phyloP scores from a whole-genome alignment of 2,888 invertebrate species.

The Pristionchus mayeri region DNA sequence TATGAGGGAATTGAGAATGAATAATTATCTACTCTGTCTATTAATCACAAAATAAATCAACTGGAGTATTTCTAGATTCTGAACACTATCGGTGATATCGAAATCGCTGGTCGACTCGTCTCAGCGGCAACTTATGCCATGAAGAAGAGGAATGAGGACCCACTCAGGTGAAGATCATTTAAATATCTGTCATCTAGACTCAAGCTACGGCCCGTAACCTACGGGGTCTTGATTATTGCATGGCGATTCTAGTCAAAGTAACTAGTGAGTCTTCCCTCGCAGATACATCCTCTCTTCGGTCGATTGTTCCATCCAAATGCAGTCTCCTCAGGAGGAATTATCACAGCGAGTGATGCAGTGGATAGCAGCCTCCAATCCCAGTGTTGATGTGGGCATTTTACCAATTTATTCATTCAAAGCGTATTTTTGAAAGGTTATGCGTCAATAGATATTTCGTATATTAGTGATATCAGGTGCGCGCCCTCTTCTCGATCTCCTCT shows the following conservation, averaged over 20 bases:
- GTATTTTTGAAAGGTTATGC: neutral
- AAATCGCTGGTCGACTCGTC: slow-evolving; percentile 53
- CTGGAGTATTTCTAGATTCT: slow-evolving; percentile 43
- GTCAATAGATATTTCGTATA: neutral
- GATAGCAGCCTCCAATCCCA: slow-evolving; percentile 75
- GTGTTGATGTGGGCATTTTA: neutral
- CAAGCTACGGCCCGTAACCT: no score
- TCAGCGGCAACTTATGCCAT: slow-evolving; percentile 51
- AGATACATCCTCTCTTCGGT: slow-evolving; percentile 79
- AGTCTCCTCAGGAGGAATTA: slow-evolving; percentile 19
- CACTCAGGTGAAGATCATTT: slow-evolving; percentile 26
- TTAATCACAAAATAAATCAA: no score
- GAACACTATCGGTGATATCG: slow-evolving; percentile 69
- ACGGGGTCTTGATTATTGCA: neutral
- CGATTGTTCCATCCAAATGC: slow-evolving; percentile 76
- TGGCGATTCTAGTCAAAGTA: neutral
- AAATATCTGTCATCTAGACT: no score
- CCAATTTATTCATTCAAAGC: neutral
- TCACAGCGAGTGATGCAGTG: slow-evolving; percentile 78
- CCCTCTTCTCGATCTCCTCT: neutral
- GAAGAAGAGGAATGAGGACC: slow-evolving; percentile 31
- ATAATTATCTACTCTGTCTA: neutral
- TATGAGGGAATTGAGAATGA: neutral
- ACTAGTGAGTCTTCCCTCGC: slow-evolving; percentile 73
- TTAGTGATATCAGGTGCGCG: slow-evolving; percentile 3